phyloP scores from a whole-genome alignment of 2,113 vertebrate species.

The Tympanuchus pallidicinctus region DNA sequence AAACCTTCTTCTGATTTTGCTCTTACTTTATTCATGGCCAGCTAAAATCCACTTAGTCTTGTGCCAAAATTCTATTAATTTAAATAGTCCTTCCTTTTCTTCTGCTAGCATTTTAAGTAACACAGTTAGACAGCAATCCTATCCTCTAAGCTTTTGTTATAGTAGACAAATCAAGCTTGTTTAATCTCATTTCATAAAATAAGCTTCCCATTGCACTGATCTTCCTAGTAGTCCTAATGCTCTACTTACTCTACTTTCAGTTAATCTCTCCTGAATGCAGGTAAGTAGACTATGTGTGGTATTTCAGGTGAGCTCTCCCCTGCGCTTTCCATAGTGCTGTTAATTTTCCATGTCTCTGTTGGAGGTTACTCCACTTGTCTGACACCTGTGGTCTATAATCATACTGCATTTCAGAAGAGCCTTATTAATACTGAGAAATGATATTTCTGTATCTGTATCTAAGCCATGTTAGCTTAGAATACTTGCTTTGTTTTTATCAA shows the following conservation, averaged over 20 bases:
- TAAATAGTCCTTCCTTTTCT: neutral
- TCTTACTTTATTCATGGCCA: neutral
- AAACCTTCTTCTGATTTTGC: neutral
- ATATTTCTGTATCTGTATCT: neutral
- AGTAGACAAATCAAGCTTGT: constrained; percentile 1
- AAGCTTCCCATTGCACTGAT: neutral
- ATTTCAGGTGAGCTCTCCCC: neutral
- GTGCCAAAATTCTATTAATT: neutral
- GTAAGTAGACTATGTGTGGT: neutral
- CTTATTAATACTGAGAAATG: neutral
- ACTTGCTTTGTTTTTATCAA: neutral
- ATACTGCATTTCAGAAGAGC: neutral
- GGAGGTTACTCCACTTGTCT: neutral
- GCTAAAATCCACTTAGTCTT: neutral
- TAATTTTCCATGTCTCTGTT: neutral
- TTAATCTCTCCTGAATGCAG: neutral
- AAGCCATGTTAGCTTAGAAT: neutral
- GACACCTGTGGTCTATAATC: neutral
- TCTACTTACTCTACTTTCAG: neutral
- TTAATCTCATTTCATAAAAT: constrained; percentile 1
- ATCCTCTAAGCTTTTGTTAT: neutral
- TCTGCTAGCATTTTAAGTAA: neutral
- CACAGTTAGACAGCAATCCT: neutral
- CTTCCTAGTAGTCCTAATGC: neutral
- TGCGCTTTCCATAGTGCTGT: neutral